These are phyloP conservation scores for Ophioderma brevispina DNA, from an alignment of 35 echinoderm and acorn worm species.

Conservation along the genomic window DNA sequence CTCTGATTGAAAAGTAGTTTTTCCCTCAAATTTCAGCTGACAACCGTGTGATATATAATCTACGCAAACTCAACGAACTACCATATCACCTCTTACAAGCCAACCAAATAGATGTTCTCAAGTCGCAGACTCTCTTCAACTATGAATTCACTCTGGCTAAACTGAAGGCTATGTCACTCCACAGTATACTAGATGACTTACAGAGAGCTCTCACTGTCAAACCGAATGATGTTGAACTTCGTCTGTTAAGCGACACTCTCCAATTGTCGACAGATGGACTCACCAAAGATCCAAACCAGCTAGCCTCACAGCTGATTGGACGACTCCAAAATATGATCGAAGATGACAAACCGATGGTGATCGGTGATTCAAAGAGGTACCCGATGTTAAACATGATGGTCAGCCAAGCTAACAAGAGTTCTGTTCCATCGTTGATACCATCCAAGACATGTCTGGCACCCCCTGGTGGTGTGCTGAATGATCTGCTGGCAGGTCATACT, in stretches of 20 bases:
- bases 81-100: conserved; percentile 75
- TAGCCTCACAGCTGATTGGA: conserved; percentile 83
- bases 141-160: conserved; percentile 89
- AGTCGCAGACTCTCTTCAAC: conserved; percentile 73
- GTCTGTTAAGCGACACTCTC: conserved; percentile 72
- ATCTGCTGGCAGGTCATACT: conserved; percentile 89
- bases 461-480: conserved; percentile 87
- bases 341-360: conserved; percentile 77
- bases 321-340: conserved; percentile 65
- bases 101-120: conserved; percentile 73
- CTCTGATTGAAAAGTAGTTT: too few species aligned
- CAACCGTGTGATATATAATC: conserved; percentile 42
- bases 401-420: conserved; percentile 42
- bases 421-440: conserved; percentile 73
- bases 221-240: conserved; percentile 76
- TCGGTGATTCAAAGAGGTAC: conserved; percentile 83
- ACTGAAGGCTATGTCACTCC: conserved; percentile 67
- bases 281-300: conserved; percentile 67
- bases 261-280: conserved; percentile 66
- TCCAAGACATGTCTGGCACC: conserved; percentile 80
- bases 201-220: conserved; percentile 81
- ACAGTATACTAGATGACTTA: conserved; percentile 58
- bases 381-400: conserved; percentile 58
- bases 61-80: conserved; percentile 77
- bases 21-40: conserved; percentile 39